These are phyloP conservation scores for Amniataba percoides DNA, from an alignment of 2,797 vertebrate genomes.

Conservation along the genomic window DNA sequence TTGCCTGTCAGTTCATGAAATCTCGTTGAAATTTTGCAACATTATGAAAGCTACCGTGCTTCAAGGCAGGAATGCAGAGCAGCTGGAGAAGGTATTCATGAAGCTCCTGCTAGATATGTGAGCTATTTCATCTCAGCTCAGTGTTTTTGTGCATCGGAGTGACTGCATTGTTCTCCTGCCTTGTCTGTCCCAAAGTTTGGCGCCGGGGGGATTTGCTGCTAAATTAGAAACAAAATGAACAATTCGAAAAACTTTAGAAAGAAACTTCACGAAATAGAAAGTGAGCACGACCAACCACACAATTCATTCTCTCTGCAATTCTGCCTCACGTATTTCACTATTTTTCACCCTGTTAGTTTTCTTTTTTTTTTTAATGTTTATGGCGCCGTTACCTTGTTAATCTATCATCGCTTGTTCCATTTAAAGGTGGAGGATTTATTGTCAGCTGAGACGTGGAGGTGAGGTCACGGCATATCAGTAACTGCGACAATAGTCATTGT, in stretches of 20 bases:
- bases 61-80: slow-evolving; percentile 23
- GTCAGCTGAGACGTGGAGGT: slow-evolving; percentile 83
- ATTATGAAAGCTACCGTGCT: neutral
- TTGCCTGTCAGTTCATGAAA: neutral
- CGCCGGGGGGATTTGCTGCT: slow-evolving; percentile 14
- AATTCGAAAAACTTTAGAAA: slow-evolving; percentile 13
- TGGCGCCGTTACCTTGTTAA: slow-evolving; percentile 79
- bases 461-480: slow-evolving; percentile 85
- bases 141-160: neutral
- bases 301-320: slow-evolving; percentile 9
- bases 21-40: neutral
- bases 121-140: slow-evolving; percentile 9
- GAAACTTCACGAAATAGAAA: slow-evolving; percentile 12
- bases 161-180: slow-evolving; percentile 21
- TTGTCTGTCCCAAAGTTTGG: neutral
- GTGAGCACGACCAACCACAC: slow-evolving; percentile 23
- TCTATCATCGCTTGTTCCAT: slow-evolving; percentile 80
- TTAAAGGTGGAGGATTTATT: slow-evolving; percentile 86
- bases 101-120: slow-evolving; percentile 24
- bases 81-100: slow-evolving; percentile 21
- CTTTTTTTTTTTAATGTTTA: slow-evolving; percentile 1
- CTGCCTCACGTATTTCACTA: slow-evolving; percentile 2
- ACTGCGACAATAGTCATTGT: slow-evolving; percentile 88
- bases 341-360: slow-evolving; percentile 46
- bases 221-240: slow-evolving; percentile 24